These are phyloP conservation scores for Ctenopoma kingsleyae DNA, from an alignment of 2,797 vertebrate species.

Conservation along the genomic window DNA sequence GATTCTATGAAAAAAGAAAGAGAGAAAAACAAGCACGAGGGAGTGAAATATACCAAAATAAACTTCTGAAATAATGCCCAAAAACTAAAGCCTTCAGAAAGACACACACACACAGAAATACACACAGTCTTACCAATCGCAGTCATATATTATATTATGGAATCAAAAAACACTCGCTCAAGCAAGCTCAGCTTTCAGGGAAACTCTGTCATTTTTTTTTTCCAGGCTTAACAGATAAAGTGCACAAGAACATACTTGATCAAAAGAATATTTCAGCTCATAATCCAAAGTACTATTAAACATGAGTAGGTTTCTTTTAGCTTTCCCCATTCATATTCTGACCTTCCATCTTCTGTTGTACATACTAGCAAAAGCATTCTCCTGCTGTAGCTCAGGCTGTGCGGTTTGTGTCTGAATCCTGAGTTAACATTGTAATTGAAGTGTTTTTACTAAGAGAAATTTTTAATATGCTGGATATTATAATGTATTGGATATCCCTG, in stretches of 20 bases:
- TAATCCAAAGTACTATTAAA: slow-evolving; percentile 25
- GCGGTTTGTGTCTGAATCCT: background rate
- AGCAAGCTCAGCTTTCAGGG: slow-evolving; percentile 17
- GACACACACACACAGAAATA: background rate
- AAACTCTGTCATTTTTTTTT: slow-evolving; percentile 29
- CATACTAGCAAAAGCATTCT: background rate
- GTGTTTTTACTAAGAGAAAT: background rate
- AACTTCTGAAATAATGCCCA: background rate
- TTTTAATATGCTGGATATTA: background rate
- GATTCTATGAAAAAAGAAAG: background rate
- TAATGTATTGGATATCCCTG: background rate
- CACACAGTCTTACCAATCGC: background rate
- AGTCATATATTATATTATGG: slow-evolving; percentile 24
- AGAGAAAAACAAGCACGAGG: background rate
- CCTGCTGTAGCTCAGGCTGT: background rate
- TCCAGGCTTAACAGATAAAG: slow-evolving; percentile 31
- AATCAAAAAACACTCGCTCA: slow-evolving; percentile 26
- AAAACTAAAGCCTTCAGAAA: background rate
- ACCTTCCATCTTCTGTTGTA: background rate
- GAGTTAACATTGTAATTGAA: background rate
- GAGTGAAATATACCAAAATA: slow-evolving; percentile 8
- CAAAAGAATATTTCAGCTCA: slow-evolving; percentile 26
- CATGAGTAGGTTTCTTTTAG: slow-evolving; percentile 9
- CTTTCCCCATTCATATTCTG: background rate
- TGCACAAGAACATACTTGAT: slow-evolving; percentile 17